Conservation (phyloP, 2,113 vertebrate genomes). For the Cyprinodon tularosa region DNA sequence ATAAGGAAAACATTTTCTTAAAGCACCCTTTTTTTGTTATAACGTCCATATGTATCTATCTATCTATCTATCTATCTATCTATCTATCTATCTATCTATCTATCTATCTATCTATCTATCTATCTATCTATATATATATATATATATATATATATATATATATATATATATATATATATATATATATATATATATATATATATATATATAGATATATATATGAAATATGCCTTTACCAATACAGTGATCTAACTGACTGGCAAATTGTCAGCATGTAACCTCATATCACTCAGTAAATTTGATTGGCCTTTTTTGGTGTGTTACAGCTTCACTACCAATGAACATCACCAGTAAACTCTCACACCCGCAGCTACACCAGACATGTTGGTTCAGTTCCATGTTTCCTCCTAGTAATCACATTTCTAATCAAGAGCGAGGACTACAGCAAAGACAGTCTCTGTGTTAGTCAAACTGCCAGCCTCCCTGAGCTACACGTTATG, state of each 20-base stretch:
- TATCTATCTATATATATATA: too few species aligned
- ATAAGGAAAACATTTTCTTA: background rate
- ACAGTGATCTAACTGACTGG: background rate
- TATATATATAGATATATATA: too few species aligned
- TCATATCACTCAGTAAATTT: background rate
- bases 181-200: too few species aligned
- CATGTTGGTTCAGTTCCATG: slow-evolving; percentile 7
- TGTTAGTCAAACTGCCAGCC: background rate
- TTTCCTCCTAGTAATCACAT: background rate
- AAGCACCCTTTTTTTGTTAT: background rate
- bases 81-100: too few species aligned
- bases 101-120: too few species aligned
- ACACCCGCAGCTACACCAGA: slow-evolving; percentile 10
- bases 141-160: too few species aligned
- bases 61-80: too few species aligned
- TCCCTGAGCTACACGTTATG: background rate
- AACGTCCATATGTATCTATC: background rate
- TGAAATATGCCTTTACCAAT: background rate
- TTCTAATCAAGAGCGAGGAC: slow-evolving; percentile 5
- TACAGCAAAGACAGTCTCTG: background rate
- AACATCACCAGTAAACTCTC: background rate
- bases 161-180: too few species aligned
- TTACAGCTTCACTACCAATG: background rate
- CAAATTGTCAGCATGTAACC: background rate
- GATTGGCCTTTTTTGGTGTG: background rate